phyloP scores from a whole-genome alignment of 2,113 vertebrate species.

The Eurypyga helias region DNA sequence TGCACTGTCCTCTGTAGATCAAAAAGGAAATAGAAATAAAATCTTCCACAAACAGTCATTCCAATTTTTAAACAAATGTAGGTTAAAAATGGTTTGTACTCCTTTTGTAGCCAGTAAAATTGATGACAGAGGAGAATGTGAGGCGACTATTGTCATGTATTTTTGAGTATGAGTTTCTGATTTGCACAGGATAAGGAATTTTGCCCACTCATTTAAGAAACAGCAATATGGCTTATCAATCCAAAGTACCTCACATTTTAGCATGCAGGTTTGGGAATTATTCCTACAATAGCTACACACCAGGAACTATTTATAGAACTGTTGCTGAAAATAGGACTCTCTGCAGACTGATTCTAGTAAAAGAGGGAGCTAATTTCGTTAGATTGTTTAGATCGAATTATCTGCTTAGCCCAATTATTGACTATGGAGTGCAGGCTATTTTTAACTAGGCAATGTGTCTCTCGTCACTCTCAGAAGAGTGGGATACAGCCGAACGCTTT shows the following conservation, averaged over 20 bases:
- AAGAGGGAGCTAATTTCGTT: constrained; percentile 11
- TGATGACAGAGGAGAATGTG: background rate
- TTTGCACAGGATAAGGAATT: background rate
- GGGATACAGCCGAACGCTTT: background rate
- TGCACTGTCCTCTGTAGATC: background rate
- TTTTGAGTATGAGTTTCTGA: background rate
- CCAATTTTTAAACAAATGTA: background rate
- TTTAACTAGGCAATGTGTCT: background rate
- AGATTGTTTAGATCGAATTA: background rate
- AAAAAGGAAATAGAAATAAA: background rate
- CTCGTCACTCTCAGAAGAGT: background rate
- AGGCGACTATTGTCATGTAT: background rate
- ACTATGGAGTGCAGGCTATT: background rate
- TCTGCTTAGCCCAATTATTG: background rate
- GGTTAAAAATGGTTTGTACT: background rate
- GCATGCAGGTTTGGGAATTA: background rate
- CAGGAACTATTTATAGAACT: constrained; percentile 12
- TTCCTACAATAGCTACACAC: background rate
- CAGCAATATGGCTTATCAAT: background rate
- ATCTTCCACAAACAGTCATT: background rate
- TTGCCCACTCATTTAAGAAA: background rate
- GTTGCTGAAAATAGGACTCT: constrained; percentile 12
- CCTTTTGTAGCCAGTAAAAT: background rate
- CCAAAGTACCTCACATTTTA: background rate
- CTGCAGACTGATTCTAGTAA: background rate